Percentiles rank a stretch among this genome's conserved stretches.
Conservation (phyloP, 2,797 vertebrate genomes). For the Erpetoichthys calabaricus region DNA sequence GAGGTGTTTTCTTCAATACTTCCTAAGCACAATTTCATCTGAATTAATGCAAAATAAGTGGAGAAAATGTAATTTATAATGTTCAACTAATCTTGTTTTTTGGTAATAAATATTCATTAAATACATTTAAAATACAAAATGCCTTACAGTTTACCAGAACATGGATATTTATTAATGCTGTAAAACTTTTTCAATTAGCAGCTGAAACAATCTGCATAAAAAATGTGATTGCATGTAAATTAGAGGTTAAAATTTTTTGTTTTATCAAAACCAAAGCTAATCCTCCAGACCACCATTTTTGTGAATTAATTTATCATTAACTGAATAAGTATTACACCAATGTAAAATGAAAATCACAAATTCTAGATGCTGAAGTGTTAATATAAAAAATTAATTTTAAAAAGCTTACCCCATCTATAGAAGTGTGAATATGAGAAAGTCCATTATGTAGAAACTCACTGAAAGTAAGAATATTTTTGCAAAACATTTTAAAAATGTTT, state of each 20-base stretch:
- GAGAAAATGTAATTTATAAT: too few species aligned
- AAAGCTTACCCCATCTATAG: conserved; percentile 64
- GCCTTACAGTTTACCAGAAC: too few species aligned
- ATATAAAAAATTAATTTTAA: conserved; percentile 11
- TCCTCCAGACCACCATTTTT: background rate
- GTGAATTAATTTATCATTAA: background rate
- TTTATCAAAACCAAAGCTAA: background rate
- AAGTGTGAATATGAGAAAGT: conserved; percentile 51
- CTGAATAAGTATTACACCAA: background rate
- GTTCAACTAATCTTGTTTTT: too few species aligned
- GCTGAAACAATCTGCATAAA: too few species aligned
- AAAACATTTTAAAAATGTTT: conserved; percentile 8
- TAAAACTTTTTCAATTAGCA: too few species aligned
- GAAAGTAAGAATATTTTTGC: conserved; percentile 23
- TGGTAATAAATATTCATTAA: too few species aligned
- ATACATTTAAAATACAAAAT: too few species aligned
- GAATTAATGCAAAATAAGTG: conserved; percentile 1
- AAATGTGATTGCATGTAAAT: too few species aligned
- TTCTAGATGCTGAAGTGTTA: conserved; percentile 12
- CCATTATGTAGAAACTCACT: conserved; percentile 63
- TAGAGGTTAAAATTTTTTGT: too few species aligned
- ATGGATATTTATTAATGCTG: too few species aligned
- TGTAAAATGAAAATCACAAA: background rate
- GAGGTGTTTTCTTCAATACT: conserved; percentile 37
- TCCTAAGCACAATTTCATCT: conserved; percentile 43